phyloP scores from a whole-genome alignment of 2,113 vertebrate genomes.

The Xerus inauris region DNA sequence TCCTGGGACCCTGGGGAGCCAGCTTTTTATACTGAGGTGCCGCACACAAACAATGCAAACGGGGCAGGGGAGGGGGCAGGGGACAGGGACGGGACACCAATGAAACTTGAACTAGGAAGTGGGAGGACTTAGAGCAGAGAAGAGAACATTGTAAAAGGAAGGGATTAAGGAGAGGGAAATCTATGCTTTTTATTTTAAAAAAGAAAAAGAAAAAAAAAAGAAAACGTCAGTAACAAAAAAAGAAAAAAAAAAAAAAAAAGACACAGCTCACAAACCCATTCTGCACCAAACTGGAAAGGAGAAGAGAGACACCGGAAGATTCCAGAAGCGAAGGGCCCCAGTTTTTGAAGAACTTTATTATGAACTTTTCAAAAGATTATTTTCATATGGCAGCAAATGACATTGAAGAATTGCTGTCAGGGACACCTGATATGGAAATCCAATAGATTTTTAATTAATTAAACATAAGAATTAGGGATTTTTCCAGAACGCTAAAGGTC shows the following conservation, averaged over 20 bases:
- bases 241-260: slow-evolving; percentile 66
- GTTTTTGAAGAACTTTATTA: slow-evolving; percentile 85
- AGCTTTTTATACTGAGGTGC: slow-evolving; percentile 82
- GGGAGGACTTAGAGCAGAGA: slow-evolving; percentile 63
- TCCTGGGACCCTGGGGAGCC: not conserved
- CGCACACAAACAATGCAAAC: slow-evolving; percentile 83
- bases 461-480: slow-evolving; percentile 85
- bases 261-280: slow-evolving; percentile 82
- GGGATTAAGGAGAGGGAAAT: slow-evolving; percentile 80
- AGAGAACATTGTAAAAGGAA: slow-evolving; percentile 84
- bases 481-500: slow-evolving; percentile 86
- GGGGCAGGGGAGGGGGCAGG: slow-evolving; percentile 54
- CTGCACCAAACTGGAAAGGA: slow-evolving; percentile 86
- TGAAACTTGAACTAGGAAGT: slow-evolving; percentile 85
- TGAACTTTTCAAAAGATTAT: slow-evolving; percentile 89
- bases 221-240: slow-evolving; percentile 73
- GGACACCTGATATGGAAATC: slow-evolving; percentile 84
- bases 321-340: slow-evolving; percentile 75
- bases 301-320: slow-evolving; percentile 77
- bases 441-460: slow-evolving; percentile 84
- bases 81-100: slow-evolving; percentile 37
- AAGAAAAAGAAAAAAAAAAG: slow-evolving; percentile 75
- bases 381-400: slow-evolving; percentile 87
- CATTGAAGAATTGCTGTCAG: slow-evolving; percentile 85
- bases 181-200: slow-evolving; percentile 88